These are phyloP conservation scores for Cerastis leucographa DNA, from an alignment of 2,888 invertebrate species.

Conservation along the genomic window DNA sequence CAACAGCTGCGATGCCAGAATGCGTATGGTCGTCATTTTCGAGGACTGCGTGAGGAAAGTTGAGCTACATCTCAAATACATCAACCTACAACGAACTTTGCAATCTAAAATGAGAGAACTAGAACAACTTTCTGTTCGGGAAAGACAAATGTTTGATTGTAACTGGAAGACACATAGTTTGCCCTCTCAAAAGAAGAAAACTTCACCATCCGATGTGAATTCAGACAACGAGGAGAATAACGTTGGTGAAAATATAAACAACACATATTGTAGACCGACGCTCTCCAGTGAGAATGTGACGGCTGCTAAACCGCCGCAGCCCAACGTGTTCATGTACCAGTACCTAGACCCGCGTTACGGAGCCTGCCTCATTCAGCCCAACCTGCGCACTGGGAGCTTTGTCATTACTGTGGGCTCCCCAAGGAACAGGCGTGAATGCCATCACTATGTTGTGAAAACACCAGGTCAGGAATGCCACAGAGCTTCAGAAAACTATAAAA, in stretches of 20 bases:
- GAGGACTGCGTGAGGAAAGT: slow-evolving; percentile 99
- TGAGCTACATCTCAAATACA: slow-evolving; percentile 97
- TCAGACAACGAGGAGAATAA: slow-evolving; percentile 86
- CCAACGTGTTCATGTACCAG: slow-evolving; percentile 91
- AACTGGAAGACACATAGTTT: slow-evolving; percentile 97
- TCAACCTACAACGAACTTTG: slow-evolving; percentile 95
- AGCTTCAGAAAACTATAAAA: slow-evolving; percentile 80
- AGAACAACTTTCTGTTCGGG: slow-evolving; percentile 95
- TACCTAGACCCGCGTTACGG: slow-evolving; percentile 94
- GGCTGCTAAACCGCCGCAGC: slow-evolving; percentile 84
- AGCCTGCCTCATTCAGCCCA: slow-evolving; percentile 92
- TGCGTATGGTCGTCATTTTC: slow-evolving; percentile 99
- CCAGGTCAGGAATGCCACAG: slow-evolving; percentile 81
- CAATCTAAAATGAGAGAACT: slow-evolving; percentile 96
- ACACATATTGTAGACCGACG: slow-evolving; percentile 93
- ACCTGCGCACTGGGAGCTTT: slow-evolving; percentile 92
- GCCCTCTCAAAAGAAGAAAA: slow-evolving; percentile 95
- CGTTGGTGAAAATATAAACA: slow-evolving; percentile 88
- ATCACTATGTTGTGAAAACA: slow-evolving; percentile 92
- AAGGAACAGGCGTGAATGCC: slow-evolving; percentile 92
- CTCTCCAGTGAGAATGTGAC: slow-evolving; percentile 95
- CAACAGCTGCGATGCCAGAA: slow-evolving; percentile 96
- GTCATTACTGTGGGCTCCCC: slow-evolving; percentile 93
- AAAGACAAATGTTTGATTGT: slow-evolving; percentile 95
- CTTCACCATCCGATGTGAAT: slow-evolving; percentile 88